Percentiles rank a stretch among this genome's conserved stretches.
phyloP scores from a whole-genome alignment of 2,113 vertebrate species.

The Cranoglanis bouderius region DNA sequence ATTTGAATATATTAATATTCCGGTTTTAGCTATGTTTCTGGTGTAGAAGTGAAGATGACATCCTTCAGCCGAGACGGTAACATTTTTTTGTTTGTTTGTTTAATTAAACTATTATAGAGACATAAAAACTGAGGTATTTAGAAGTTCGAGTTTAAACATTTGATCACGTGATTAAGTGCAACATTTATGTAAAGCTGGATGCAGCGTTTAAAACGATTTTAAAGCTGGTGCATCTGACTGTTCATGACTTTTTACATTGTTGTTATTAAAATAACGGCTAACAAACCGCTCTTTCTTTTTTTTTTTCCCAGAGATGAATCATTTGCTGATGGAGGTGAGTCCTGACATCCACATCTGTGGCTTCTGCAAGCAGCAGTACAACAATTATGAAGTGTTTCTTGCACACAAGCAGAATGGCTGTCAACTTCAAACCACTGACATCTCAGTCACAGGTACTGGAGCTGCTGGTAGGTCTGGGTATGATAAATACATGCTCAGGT shows the following conservation, averaged over 20 bases:
- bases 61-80: slow-evolving; percentile 72
- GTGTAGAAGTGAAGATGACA: slow-evolving; percentile 61
- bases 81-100: neutral
- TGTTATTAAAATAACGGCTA: neutral
- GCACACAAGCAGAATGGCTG: slow-evolving; percentile 93
- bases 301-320: slow-evolving; percentile 72
- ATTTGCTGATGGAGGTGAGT: slow-evolving; percentile 86
- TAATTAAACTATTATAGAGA: neutral
- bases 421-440: slow-evolving; percentile 72
- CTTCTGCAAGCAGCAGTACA: slow-evolving; percentile 95
- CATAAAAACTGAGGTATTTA: neutral
- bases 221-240: neutral
- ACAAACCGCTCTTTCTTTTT: neutral
- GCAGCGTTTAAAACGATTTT: neutral
- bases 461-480: slow-evolving; percentile 76
- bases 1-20: neutral
- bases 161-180: neutral
- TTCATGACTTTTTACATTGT: neutral
- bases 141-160: neutral
- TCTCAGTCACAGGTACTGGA: slow-evolving; percentile 66
- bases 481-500: neutral
- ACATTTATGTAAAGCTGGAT: neutral
- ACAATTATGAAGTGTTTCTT: slow-evolving; percentile 88
- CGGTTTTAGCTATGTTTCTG: neutral
- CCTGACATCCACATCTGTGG: slow-evolving; percentile 97